Percentiles rank a stretch among this genome's conserved stretches.
Conservation (phyloP, 2,888 invertebrate genomes). For the Ganaspis brasiliensis region DNA sequence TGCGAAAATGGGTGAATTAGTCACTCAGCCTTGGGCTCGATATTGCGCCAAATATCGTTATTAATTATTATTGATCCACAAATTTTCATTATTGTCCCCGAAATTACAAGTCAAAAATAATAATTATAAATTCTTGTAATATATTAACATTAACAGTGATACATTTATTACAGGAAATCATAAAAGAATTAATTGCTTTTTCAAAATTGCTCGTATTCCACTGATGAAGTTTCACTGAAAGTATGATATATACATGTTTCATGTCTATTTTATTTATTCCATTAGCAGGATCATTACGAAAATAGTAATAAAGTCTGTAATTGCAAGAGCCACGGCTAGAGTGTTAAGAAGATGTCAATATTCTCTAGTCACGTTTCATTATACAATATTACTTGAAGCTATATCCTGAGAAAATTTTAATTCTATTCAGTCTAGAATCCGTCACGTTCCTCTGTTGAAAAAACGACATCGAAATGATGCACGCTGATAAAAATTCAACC, state of each 20-base stretch:
- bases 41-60: slow-evolving; percentile 19
- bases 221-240: not conserved
- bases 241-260: not conserved
- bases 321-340: slow-evolving; percentile 1
- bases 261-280: slow-evolving; percentile 28
- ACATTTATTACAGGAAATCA: slow-evolving; percentile 2
- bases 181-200: slow-evolving; percentile 7
- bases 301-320: slow-evolving; percentile 6
- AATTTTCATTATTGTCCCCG: not conserved
- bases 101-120: not conserved
- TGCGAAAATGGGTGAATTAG: slow-evolving; percentile 73
- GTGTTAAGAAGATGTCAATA: slow-evolving; percentile 34
- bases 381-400: slow-evolving; percentile 2
- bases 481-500: no score
- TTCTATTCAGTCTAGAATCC: not conserved
- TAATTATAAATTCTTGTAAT: not conserved
- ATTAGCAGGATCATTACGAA: slow-evolving; percentile 10
- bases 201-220: not conserved
- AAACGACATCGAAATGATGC: no score
- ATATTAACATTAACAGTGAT: not conserved
- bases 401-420: not conserved
- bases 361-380: slow-evolving; percentile 21
- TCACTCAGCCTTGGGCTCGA: slow-evolving; percentile 53
- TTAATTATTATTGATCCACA: slow-evolving; percentile 26
- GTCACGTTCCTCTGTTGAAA: no score